These are phyloP conservation scores for Shinisaurus crocodilurus DNA, from an alignment of 2,113 vertebrate species.

Conservation along the genomic window DNA sequence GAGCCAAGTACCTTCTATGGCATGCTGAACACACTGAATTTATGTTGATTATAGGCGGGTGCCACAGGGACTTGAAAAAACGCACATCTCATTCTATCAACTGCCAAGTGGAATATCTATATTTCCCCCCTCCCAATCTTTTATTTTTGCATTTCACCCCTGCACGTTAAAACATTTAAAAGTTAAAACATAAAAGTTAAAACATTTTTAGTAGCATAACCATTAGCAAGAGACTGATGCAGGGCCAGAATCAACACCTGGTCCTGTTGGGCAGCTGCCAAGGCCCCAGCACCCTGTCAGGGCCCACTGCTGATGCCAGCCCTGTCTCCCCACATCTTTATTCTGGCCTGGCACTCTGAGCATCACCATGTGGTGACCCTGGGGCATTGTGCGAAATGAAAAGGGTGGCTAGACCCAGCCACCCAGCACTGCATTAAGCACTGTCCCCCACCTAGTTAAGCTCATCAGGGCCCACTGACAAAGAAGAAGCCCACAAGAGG, in stretches of 20 bases:
- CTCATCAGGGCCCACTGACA: not conserved
- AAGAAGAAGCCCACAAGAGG: not conserved
- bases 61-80: constrained; percentile 13
- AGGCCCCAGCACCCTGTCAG: not conserved
- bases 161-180: not conserved
- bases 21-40: constrained; percentile 17
- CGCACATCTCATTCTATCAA: constrained; percentile 23
- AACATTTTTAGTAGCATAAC: not conserved
- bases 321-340: no score
- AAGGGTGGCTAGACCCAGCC: not conserved
- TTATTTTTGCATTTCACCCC: not conserved
- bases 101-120: not conserved
- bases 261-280: not conserved
- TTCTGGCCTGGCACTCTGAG: not conserved
- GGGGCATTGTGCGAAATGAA: not conserved
- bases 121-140: not conserved
- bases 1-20: constrained; percentile 13
- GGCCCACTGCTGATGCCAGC: not conserved
- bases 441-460: no score
- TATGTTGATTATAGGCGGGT: constrained; percentile 14
- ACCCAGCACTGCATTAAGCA: not conserved
- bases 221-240: not conserved
- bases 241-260: not conserved
- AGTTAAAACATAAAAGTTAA: no score
- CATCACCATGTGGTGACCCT: not conserved